phyloP scores from a whole-genome alignment of 2,113 vertebrate genomes.

The Neotoma lepida region DNA sequence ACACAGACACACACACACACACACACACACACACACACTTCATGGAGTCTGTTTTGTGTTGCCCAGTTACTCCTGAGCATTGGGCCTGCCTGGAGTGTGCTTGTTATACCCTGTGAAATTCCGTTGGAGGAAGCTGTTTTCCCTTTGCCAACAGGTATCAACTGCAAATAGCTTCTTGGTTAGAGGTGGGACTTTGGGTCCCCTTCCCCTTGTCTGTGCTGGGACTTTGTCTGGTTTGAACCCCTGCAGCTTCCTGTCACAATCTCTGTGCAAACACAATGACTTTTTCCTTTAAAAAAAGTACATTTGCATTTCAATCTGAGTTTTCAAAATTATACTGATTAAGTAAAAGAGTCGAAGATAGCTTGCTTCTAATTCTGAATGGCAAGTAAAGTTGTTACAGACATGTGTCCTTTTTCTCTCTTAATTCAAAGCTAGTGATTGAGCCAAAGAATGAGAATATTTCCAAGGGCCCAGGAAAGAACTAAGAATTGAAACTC shows the following conservation, averaged over 20 bases:
- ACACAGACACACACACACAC: background rate
- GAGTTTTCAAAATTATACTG: slow-evolving; percentile 18
- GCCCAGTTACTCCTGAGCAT: background rate
- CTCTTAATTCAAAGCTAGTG: background rate
- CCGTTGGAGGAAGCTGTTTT: background rate
- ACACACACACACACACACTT: background rate
- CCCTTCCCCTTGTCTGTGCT: background rate
- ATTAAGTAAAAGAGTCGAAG: background rate
- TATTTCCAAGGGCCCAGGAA: background rate
- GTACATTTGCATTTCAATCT: background rate
- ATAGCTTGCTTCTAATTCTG: background rate
- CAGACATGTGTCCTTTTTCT: background rate
- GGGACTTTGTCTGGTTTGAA: background rate
- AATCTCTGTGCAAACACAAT: background rate
- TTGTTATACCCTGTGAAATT: background rate
- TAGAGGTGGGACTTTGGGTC: background rate
- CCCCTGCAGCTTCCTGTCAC: background rate
- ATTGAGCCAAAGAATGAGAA: background rate
- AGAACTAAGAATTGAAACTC: background rate
- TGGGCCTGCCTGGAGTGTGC: background rate
- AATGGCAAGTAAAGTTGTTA: background rate
- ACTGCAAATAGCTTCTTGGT: background rate
- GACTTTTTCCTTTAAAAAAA: background rate
- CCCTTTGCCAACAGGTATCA: background rate
- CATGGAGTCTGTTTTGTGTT: background rate